Conservation (phyloP, 2,888 invertebrate species). For the Drosophila neutralis region DNA sequence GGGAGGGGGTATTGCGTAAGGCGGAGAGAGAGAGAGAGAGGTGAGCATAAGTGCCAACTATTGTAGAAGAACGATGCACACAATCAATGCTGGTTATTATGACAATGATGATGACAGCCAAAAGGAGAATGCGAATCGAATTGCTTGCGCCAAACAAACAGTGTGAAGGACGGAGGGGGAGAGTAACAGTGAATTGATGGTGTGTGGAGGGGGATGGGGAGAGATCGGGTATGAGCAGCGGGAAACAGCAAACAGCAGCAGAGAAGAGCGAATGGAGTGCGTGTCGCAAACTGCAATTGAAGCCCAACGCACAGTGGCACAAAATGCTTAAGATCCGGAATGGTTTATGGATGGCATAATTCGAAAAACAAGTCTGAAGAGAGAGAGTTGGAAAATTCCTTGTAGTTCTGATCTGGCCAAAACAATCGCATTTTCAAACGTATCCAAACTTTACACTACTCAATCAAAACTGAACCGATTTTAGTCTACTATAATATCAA, state of each 20-base stretch:
- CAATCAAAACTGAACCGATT: background rate
- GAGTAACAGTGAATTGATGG: background rate
- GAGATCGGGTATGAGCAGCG: constrained; percentile 14
- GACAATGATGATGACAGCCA: constrained; percentile 48
- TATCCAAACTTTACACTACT: background rate
- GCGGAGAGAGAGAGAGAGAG: background rate
- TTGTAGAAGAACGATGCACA: constrained; percentile 50
- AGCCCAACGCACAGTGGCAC: constrained; percentile 15
- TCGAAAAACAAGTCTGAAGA: background rate
- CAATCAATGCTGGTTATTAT: constrained; percentile 61
- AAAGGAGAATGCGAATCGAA: constrained; percentile 36
- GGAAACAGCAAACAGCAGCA: constrained; percentile 10
- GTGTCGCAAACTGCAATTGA: constrained; percentile 1
- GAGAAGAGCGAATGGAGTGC: background rate
- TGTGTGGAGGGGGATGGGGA: background rate
- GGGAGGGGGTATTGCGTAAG: background rate
- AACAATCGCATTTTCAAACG: background rate
- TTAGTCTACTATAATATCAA: background rate
- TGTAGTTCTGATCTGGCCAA: too few relatives aligned
- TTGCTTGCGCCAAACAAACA: constrained; percentile 9
- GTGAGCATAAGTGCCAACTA: constrained; percentile 59
- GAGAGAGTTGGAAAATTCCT: background rate
- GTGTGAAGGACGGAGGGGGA: background rate
- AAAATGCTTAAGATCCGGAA: background rate
- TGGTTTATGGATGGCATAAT: background rate